phyloP scores from a whole-genome alignment of 2,113 vertebrate species.

The Scopus umbretta region DNA sequence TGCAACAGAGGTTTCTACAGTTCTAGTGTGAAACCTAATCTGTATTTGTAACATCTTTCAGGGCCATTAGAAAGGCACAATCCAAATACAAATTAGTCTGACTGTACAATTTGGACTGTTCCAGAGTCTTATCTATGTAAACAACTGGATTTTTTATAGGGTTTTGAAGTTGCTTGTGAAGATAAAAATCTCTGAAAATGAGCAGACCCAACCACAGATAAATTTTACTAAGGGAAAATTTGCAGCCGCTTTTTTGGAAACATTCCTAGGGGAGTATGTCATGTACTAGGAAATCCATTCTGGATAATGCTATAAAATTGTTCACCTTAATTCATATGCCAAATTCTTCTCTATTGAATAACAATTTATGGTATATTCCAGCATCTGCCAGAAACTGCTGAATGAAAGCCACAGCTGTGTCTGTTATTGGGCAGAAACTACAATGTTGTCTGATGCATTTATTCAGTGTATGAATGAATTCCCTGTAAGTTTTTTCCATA shows the following conservation, averaged over 20 bases:
- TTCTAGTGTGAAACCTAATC: neutral
- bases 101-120: neutral
- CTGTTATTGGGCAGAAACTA: slow-evolving; percentile 3
- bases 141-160: neutral
- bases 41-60: neutral
- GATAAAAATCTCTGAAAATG: slow-evolving; percentile 27
- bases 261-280: slow-evolving; percentile 52
- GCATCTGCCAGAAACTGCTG: slow-evolving; percentile 50
- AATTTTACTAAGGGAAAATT: slow-evolving; percentile 27
- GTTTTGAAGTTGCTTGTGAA: neutral
- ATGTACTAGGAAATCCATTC: slow-evolving; percentile 60
- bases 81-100: slow-evolving; percentile 4
- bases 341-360: slow-evolving; percentile 61
- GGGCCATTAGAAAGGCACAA: neutral
- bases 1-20: neutral
- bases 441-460: neutral
- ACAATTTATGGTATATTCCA: neutral
- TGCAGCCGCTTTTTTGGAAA: slow-evolving; percentile 31
- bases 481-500: neutral
- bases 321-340: slow-evolving; percentile 58
- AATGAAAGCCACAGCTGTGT: slow-evolving; percentile 34
- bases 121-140: neutral
- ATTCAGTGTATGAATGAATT: neutral
- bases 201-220: neutral
- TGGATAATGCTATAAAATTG: slow-evolving; percentile 50